phyloP scores from a whole-genome alignment of 2,888 invertebrate genomes.

The Cylloceria caligata region DNA sequence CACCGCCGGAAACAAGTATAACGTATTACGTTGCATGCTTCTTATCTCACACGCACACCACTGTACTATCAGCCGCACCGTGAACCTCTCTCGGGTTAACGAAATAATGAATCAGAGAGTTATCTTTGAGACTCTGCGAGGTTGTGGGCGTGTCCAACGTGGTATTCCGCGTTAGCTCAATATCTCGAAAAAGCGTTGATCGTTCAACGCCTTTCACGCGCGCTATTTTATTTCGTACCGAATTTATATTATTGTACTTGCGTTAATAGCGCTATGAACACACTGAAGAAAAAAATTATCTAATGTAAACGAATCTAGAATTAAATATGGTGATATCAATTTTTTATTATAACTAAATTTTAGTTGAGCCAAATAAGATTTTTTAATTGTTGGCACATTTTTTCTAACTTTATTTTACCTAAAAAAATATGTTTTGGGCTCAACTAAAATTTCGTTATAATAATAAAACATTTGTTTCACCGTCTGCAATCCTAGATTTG shows the following conservation, averaged over 20 bases:
- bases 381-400: too few relatives aligned
- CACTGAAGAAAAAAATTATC: too few relatives aligned
- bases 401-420: too few relatives aligned
- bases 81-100: conserved; percentile 71
- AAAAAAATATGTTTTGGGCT: too few relatives aligned
- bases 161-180: conserved; percentile 77
- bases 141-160: conserved; percentile 69
- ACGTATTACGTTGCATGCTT: conserved; percentile 71
- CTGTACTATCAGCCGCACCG: conserved; percentile 13
- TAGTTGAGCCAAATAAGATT: too few relatives aligned
- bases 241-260: not conserved
- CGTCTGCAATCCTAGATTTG: too few relatives aligned
- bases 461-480: too few relatives aligned
- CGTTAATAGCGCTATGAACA: not conserved
- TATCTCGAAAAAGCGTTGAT: conserved; percentile 59
- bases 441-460: too few relatives aligned
- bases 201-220: not conserved
- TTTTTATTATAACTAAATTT: too few relatives aligned
- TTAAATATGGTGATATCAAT: too few relatives aligned
- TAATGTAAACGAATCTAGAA: too few relatives aligned
- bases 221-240: not conserved
- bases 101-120: conserved; percentile 80
- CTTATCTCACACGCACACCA: conserved; percentile 73
- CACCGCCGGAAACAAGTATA: conserved; percentile 61
- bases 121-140: conserved; percentile 71